phyloP scores from a whole-genome alignment of 2,113 vertebrate genomes.

The Phaethon lepturus region DNA sequence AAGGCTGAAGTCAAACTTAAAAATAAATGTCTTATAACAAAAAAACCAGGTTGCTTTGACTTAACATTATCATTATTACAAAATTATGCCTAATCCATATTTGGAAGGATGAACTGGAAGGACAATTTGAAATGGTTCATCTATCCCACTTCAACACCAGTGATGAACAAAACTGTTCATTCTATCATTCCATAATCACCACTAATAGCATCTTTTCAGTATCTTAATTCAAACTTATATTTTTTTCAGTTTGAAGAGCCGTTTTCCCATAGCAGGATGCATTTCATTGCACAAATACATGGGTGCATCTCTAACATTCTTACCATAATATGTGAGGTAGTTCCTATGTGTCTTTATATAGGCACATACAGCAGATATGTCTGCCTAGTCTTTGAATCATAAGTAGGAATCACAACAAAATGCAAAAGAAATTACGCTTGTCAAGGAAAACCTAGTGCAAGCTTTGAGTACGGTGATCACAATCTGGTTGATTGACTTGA shows the following conservation, averaged over 20 bases:
- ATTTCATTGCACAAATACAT: neutral
- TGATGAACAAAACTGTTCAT: neutral
- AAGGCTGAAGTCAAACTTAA: neutral
- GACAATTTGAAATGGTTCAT: neutral
- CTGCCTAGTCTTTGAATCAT: neutral
- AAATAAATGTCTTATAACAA: neutral
- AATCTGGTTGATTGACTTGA: neutral
- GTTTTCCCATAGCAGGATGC: neutral
- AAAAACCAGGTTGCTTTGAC: neutral
- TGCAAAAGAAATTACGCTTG: neutral
- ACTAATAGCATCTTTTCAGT: neutral
- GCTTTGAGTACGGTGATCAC: neutral
- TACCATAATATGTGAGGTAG: neutral
- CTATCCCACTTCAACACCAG: neutral
- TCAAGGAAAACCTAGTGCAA: neutral
- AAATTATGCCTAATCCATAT: neutral
- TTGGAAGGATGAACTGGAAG: neutral
- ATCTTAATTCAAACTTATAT: neutral
- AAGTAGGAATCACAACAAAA: neutral
- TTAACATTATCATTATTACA: neutral
- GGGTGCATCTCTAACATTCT: neutral
- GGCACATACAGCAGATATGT: neutral
- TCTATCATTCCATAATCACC: neutral
- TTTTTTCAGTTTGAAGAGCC: neutral
- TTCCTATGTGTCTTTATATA: neutral